Evolutionary conservation across 2,113 vertebrate genomes (phyloP), one percentile per base, ranked within the genome.

Genomic region (Mirounga angustirostris): DNA sequence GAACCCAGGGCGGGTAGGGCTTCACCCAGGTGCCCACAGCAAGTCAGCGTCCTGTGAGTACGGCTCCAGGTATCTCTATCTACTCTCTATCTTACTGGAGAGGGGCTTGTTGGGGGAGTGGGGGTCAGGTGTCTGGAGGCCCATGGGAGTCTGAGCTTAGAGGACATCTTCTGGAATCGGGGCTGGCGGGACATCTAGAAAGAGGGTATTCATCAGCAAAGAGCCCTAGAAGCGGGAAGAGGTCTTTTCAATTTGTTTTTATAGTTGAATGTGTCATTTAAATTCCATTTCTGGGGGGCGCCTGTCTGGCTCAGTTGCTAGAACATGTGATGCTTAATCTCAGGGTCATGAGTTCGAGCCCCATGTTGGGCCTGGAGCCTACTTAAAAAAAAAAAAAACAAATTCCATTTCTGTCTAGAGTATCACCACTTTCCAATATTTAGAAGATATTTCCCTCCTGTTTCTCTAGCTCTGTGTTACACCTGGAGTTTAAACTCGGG

Each of bases 391-490:
- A 22, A 71, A 22, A 36, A 22, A 14, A 63, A 26, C 21, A 52
- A 59, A 69, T 90, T 33, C 33, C 36, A 40, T 4, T 91, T 54
- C 69, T 90, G 26, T 30, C 71, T 9, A 15, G 24, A 1, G 22
- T 43, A 15, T 90, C 8, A 9, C 40, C 74, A 33, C 78, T 79
- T 93, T 21, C 40, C 28, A 18, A n/a, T 83, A 79, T 65, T 67
- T 69, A 58, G 28, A 76, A 86, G n/a, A 43, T 56, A 15, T 33
- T 90, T 90, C 46, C 28, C 54, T 63, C 40, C 87, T 33, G 4
- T 92, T 95, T 83, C 74, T 81, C 18, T 40, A 50, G 30, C 67
- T 95, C 79, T 86, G 6, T 36, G 74, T 73, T 81, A 84, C 88
- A 74, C 26, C 81, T 65, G 46, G 84, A 33, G n/a, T 78, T 89